Evolutionary conservation across 2,888 invertebrate species (phyloP).

Genomic region (Leptinotarsa juncta): DNA sequence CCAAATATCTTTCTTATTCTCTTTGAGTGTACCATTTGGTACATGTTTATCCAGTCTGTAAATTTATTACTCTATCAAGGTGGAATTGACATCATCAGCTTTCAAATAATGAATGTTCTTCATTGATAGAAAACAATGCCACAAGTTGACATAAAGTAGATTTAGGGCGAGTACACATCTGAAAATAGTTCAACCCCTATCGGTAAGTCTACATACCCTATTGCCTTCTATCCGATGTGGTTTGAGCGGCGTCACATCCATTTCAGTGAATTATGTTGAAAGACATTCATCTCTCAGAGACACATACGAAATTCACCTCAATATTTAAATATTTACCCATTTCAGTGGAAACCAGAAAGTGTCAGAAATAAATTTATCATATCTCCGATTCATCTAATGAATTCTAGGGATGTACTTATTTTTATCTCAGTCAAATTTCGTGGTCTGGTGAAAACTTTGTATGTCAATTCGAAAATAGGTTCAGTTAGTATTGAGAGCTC

Average conservation of each 20-base stretch:
- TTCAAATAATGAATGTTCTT: neutral
- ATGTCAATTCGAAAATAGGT: no score
- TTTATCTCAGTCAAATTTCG: neutral
- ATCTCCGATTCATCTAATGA: neutral
- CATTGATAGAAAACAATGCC: neutral
- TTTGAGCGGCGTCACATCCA: neutral
- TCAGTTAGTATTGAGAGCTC: neutral
- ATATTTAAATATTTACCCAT: constrained; percentile 1
- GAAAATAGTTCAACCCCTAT: constrained; percentile 14
- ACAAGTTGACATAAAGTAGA: neutral
- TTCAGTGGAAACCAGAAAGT: neutral
- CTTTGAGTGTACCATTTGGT: no score
- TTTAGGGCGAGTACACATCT: neutral
- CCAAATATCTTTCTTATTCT: no score
- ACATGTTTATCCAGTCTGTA: no score
- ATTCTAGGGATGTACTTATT: neutral
- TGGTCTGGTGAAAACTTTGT: neutral
- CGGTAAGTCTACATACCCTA: constrained; percentile 19
- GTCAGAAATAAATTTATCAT: neutral
- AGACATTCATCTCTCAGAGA: neutral
- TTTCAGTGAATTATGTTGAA: neutral
- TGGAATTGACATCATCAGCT: no score
- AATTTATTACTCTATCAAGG: no score
- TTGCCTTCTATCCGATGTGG: constrained; percentile 12
- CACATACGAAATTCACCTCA: neutral